phyloP scores from a whole-genome alignment of 1,140 invertebrate genomes.

The Armadillidium nasatum region DNA sequence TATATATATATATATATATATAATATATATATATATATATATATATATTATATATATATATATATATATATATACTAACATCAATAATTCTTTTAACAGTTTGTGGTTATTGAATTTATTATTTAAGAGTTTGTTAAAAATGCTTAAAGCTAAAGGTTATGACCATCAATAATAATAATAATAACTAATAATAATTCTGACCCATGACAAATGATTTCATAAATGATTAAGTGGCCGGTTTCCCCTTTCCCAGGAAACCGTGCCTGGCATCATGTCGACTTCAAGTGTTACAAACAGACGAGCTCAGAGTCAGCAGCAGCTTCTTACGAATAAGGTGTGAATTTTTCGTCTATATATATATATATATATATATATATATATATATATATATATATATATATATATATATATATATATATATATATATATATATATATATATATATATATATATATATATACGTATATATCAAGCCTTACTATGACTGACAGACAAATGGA shows the following conservation, averaged over 20 bases:
- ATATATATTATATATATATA: too few relatives aligned
- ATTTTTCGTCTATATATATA: background rate
- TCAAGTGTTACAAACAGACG: constrained; percentile 43
- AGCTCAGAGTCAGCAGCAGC: constrained; percentile 43
- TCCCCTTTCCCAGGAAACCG: background rate
- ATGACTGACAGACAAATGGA: too few relatives aligned
- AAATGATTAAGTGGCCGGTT: background rate
- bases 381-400: background rate
- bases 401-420: background rate
- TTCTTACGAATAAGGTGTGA: constrained; percentile 41
- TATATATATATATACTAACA: too few relatives aligned
- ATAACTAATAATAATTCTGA: too few relatives aligned
- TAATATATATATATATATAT: too few relatives aligned
- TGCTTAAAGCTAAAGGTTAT: too few relatives aligned
- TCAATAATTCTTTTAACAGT: too few relatives aligned
- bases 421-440: constrained; percentile 13
- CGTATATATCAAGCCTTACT: too few relatives aligned
- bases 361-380: background rate
- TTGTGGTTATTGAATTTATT: too few relatives aligned
- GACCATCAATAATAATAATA: too few relatives aligned
- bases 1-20: background rate
- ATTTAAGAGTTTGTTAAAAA: too few relatives aligned
- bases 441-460: constrained; percentile 12
- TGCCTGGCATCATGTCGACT: constrained; percentile 41
- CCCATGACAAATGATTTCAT: too few relatives aligned